phyloP scores from a whole-genome alignment of 1,140 invertebrate species.

The Holcopasites calliopsidis region DNA sequence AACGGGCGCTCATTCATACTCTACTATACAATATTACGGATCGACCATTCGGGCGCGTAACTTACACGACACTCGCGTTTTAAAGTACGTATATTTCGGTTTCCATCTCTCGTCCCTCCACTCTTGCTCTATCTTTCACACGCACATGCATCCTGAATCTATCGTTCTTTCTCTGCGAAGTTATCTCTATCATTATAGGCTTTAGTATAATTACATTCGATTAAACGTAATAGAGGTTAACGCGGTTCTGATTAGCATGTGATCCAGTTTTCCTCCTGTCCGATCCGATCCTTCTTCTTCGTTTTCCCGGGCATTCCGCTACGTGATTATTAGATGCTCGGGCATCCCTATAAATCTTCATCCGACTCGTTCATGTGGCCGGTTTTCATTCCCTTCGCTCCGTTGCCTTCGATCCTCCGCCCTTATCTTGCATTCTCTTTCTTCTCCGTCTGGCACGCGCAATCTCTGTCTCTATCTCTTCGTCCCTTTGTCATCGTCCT shows the following conservation, averaged over 20 bases:
- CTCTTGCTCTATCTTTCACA: background rate
- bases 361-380: constrained; percentile 47
- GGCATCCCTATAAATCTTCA: constrained; percentile 49
- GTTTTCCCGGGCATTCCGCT: constrained; percentile 29
- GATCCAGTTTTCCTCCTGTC: constrained; percentile 70
- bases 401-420: background rate
- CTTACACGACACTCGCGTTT: background rate
- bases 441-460: constrained; percentile 3
- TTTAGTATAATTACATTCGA: constrained; percentile 77
- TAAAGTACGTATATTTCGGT: constrained; percentile 36
- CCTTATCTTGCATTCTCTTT: constrained; percentile 12
- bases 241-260: constrained; percentile 80
- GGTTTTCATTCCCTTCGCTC: constrained; percentile 13
- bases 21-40: constrained; percentile 35
- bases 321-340: constrained; percentile 24
- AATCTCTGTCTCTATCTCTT: background rate
- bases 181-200: constrained; percentile 54
- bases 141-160: background rate
- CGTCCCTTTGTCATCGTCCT: constrained; percentile 43
- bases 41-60: background rate
- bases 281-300: constrained; percentile 32
- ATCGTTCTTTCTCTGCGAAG: background rate
- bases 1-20: constrained; percentile 5
- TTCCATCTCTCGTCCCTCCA: constrained; percentile 4
- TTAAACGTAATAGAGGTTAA: constrained; percentile 80